Evolutionary conservation across 2,888 invertebrate genomes (phyloP), one percentile per base, ranked within the genome.

Genomic region (Acanthosepion pharaonis): DNA sequence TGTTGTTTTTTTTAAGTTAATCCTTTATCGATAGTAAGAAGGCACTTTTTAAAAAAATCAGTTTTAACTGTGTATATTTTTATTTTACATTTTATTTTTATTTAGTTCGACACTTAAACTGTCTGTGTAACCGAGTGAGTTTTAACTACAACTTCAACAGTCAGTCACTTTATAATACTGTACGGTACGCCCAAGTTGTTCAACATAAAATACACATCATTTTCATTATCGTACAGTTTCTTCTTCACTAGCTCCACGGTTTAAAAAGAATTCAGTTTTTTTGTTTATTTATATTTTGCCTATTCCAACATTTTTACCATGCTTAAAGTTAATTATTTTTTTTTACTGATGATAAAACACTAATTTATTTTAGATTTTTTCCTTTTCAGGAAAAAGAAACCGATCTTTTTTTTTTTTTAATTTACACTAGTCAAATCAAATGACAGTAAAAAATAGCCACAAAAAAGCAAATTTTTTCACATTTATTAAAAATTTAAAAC

Each of bases 161-260:
- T 78, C 78, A 78, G n/a, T 78, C 78, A 78, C n/a, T 78, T 15
- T 78, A 78, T 28, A 78, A 8, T 5, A 78, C 78, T 78, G 78
- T 78, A 78, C 78, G 5, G 59, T 59, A 59, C 59, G 23, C 59
- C 59, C n/a, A n/a, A 33, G 78, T 78, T 11, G 15, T n/a, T 78
- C 78, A 78, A 15, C 78, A 78, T 33, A n/a, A 78, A 78, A 78
- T 78, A 78, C 15, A 78, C 78, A 59, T 59, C 33, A n/a, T n/a
- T n/a, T 78, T 78, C n/a, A 78, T 78, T 78, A 78, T 33, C n/a
- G 78, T 78, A 78, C 78, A 78, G n/a, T 78, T 78, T 78, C n/a
- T 78, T 8, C n/a, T 78, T 15, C 64, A 64, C 3, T 78, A 78
- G 15, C 33, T 78, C 59, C 59, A 59, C 59, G 59, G 23, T 59